Evolutionary conservation across 1,140 invertebrate species (phyloP).

Genomic region (Drosophila biarmipes): DNA sequence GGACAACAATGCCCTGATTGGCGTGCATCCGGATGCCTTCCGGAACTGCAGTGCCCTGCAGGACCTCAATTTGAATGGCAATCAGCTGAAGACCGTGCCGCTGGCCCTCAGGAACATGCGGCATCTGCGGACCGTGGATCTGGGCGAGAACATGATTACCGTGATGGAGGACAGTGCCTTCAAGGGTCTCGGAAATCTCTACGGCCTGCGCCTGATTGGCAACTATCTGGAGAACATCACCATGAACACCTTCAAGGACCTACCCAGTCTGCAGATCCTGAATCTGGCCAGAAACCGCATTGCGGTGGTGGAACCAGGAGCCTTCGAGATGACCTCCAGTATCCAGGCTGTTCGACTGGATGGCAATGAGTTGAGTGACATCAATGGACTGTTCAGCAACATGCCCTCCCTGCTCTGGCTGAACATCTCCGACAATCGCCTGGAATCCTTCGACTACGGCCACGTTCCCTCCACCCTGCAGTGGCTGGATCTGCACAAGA

Average conservation of each 20-base stretch:
- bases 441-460: constrained; percentile 96
- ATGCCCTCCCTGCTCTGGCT: constrained; percentile 93
- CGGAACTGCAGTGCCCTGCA: constrained; percentile 92
- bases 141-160: constrained; percentile 93
- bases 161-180: constrained; percentile 92
- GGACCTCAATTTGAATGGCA: constrained; percentile 94
- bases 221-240: constrained; percentile 95
- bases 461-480: constrained; percentile 92
- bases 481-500: constrained; percentile 96
- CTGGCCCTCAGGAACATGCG: constrained; percentile 90
- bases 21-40: constrained; percentile 92
- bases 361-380: constrained; percentile 93
- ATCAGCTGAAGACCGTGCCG: constrained; percentile 92
- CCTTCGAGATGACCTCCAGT: constrained; percentile 91
- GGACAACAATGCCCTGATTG: constrained; percentile 91
- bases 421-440: constrained; percentile 95
- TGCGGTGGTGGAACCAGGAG: constrained; percentile 90
- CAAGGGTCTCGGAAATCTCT: constrained; percentile 91
- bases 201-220: constrained; percentile 93
- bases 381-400: constrained; percentile 93
- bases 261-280: constrained; percentile 93
- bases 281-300: constrained; percentile 95
- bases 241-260: constrained; percentile 91
- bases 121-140: constrained; percentile 91
- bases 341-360: constrained; percentile 94